phyloP scores from a whole-genome alignment of 2,888 invertebrate genomes.

The Andrena haemorrhoa region DNA sequence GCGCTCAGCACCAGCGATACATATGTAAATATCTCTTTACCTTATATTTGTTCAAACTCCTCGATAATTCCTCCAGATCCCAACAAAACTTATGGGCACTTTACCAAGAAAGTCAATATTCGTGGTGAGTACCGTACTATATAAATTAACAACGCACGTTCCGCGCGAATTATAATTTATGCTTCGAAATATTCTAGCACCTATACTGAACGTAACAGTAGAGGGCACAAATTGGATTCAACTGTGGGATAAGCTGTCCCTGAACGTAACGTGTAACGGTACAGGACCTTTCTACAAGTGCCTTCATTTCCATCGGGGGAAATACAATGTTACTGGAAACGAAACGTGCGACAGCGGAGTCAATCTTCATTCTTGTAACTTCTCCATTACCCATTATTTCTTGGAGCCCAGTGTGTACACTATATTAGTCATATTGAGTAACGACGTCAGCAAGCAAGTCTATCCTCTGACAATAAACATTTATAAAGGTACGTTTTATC shows the following conservation, averaged over 20 bases:
- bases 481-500: constrained; percentile 89
- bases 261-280: constrained; percentile 91
- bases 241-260: constrained; percentile 91
- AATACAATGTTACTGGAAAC: constrained; percentile 91
- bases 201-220: constrained; percentile 89
- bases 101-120: constrained; percentile 88
- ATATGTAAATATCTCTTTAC: constrained; percentile 79
- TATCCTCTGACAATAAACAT: constrained; percentile 92
- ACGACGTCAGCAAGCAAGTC: constrained; percentile 90
- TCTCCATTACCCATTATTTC: constrained; percentile 90
- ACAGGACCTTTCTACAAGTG: constrained; percentile 91
- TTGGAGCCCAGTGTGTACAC: constrained; percentile 90
- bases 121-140: constrained; percentile 87
- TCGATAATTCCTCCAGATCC: constrained; percentile 88
- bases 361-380: constrained; percentile 86
- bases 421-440: constrained; percentile 91
- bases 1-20: constrained; percentile 17
- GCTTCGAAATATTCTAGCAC: constrained; percentile 86
- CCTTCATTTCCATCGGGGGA: constrained; percentile 88
- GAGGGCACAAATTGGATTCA: constrained; percentile 93
- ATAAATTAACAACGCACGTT: neutral
- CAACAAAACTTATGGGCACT: constrained; percentile 91
- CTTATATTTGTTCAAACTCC: constrained; percentile 87
- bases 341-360: constrained; percentile 88
- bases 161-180: neutral